Percentiles rank a stretch among this genome's conserved stretches.
These are phyloP conservation scores for Muscicapa adusta DNA, from an alignment of 2,113 vertebrate species.

Conservation along the genomic window DNA sequence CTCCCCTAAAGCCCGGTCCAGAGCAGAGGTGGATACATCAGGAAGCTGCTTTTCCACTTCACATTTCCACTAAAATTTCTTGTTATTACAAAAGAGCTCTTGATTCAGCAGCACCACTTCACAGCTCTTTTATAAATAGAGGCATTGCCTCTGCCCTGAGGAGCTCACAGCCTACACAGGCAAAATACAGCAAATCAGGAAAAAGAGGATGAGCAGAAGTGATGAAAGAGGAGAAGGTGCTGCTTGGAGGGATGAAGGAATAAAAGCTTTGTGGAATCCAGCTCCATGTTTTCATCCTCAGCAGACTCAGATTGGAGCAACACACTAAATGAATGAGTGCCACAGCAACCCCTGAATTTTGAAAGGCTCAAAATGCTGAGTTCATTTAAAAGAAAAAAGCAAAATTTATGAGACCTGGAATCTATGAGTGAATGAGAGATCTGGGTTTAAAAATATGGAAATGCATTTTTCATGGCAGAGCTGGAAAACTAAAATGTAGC, in stretches of 20 bases:
- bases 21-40: background rate
- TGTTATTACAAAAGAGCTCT: background rate
- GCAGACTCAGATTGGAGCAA: background rate
- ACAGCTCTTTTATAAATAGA: background rate
- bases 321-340: background rate
- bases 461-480: background rate
- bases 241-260: background rate
- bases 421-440: background rate
- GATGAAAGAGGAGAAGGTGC: background rate
- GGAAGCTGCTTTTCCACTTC: conserved; percentile 11
- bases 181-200: background rate
- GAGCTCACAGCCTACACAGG: background rate
- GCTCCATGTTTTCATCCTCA: background rate
- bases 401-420: background rate
- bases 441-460: background rate
- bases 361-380: background rate
- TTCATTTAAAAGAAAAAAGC: background rate
- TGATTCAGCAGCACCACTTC: conserved; percentile 1
- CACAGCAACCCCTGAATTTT: background rate
- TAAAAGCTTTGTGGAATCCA: background rate
- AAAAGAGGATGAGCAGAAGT: background rate
- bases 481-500: background rate
- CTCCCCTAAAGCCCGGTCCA: background rate
- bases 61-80: background rate
- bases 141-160: background rate